phyloP scores from a whole-genome alignment of 2,113 vertebrate species.

The Corythornis madagascariensis region DNA sequence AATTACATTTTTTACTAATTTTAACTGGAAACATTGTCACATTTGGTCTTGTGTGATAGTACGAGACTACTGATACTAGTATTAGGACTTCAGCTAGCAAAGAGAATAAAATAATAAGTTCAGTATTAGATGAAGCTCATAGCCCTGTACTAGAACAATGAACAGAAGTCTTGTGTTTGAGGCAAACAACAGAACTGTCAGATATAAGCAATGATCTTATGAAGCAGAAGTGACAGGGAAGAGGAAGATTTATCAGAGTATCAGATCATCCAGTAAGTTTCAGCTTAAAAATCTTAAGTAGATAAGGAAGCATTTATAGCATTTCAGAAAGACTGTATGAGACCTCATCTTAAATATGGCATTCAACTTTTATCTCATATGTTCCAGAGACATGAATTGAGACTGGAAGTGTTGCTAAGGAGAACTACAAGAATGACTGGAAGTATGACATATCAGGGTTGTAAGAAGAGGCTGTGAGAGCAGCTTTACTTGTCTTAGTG shows the following conservation, averaged over 20 bases:
- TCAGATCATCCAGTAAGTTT: neutral
- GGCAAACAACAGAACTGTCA: neutral
- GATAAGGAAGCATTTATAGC: neutral
- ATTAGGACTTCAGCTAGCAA: neutral
- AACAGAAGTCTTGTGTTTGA: neutral
- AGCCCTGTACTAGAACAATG: neutral
- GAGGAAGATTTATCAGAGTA: neutral
- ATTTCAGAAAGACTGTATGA: neutral
- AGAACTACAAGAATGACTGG: neutral
- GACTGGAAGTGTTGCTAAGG: neutral
- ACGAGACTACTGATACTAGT: neutral
- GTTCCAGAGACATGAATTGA: neutral
- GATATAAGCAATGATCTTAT: neutral
- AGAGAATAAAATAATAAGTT: neutral
- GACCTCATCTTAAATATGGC: neutral
- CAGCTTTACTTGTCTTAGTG: neutral
- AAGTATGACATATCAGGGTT: neutral
- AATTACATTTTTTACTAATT: neutral
- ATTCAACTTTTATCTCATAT: fast-evolving
- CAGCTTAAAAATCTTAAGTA: neutral
- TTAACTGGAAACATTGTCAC: neutral
- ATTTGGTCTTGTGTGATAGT: neutral
- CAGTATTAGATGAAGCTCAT: fast-evolving
- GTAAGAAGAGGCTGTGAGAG: neutral
- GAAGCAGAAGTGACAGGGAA: neutral